Percentiles rank a stretch among this genome's conserved stretches.
These are phyloP conservation scores for Morphnarchus princeps DNA, from an alignment of 2,113 vertebrate species.

Conservation along the genomic window DNA sequence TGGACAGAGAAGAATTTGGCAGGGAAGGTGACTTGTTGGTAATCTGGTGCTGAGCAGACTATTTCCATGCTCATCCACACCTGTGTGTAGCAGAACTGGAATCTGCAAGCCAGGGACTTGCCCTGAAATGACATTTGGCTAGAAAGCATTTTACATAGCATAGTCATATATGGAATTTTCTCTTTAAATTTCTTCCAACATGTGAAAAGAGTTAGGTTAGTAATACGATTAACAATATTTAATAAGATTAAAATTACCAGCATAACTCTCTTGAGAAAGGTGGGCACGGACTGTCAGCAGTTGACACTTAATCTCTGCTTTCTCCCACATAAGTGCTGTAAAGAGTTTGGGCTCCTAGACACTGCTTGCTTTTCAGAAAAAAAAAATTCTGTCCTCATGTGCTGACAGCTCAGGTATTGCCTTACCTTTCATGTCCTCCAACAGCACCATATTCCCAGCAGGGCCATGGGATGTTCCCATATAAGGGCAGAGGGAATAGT, in stretches of 20 bases:
- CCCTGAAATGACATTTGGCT: not conserved
- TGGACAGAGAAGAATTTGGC: not conserved
- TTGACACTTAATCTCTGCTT: not conserved
- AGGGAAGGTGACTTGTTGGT: not conserved
- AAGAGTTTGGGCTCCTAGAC: not conserved
- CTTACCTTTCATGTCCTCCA: conserved; percentile 31
- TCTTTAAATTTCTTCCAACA: conserved; percentile 46
- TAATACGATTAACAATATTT: conserved; percentile 61
- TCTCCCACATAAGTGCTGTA: not conserved
- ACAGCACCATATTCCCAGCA: not conserved
- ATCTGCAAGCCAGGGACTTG: not conserved
- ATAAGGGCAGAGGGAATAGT: conserved; percentile 51
- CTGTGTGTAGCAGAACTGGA: not conserved
- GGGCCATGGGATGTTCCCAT: conserved; percentile 27
- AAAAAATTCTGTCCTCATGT: not conserved
- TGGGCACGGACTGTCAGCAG: conserved; percentile 7
- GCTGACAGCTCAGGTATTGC: conserved; percentile 40
- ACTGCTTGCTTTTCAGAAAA: not conserved
- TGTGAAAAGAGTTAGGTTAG: conserved; percentile 59
- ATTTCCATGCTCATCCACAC: not conserved
- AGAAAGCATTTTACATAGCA: not conserved
- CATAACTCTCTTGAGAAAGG: conserved; percentile 47
- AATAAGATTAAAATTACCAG: conserved; percentile 62
- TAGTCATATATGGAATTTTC: conserved; percentile 20
- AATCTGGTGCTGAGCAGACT: not conserved